Base-by-base conservation (phyloP, 2,888 invertebrate species). In the Epinotia nisella region DNA sequence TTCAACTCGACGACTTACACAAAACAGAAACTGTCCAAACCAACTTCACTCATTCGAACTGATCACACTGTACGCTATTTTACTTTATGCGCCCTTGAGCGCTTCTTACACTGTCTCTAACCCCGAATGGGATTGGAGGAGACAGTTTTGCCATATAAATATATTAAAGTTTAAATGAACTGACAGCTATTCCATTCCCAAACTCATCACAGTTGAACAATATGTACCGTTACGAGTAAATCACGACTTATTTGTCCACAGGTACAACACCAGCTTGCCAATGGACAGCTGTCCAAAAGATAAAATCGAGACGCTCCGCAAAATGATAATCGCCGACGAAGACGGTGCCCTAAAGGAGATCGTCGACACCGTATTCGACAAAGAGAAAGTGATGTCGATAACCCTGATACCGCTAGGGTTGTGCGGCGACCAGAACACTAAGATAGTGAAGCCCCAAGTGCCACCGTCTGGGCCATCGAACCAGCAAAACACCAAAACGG, bases 241-340 rank as follows among this genome's bases (percentile, higher is more conserved):
- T 35, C 17, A 19, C 11, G 2, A 64, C 64, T 65, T 66, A 21
- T 67, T 53, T 10, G 21, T 7, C 78, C 75, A 15, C 85, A 94
- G 94, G 94, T 95, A 96, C 87, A 99, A 99, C 88, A 96, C 96
- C 59, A 96, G 97, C 35, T 85, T 98, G 56, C 95, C 96, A 29
- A 95, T 95, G 78, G 94, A 95, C 76, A 90, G 94, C 65, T 99
- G 98, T 87, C 97, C 98, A 0, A 95, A 96, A 76, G 95, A 95
- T 59, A 96, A 97, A 81, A 96, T 98, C 75, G 95, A 95, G 13
- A 94, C 94, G 68, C 90, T 98, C 0, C 95, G 97, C 73, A 95
- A 95, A 69, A 94, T 96, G 80, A 95, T 97, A 76, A 95, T 97
- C 35, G 95, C 95, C 74, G 95, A 95, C 78, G 96, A 97, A 77